These are phyloP conservation scores for Hoplodrina ambigua DNA, from an alignment of 2,888 invertebrate species.

Conservation along the genomic window DNA sequence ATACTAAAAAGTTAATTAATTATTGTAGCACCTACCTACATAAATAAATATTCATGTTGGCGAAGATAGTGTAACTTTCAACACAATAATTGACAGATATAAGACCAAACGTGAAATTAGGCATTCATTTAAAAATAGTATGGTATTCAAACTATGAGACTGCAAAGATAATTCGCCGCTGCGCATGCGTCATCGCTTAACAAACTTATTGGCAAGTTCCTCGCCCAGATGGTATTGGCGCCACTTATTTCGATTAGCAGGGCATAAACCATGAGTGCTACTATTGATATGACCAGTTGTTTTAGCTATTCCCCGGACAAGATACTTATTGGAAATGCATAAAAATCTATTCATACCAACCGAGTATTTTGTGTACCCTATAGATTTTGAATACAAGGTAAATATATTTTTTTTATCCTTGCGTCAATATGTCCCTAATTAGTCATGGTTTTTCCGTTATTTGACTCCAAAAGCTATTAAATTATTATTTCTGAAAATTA, in stretches of 20 bases:
- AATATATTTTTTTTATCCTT: not conserved
- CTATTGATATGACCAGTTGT: conserved; percentile 31
- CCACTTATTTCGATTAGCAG: conserved; percentile 37
- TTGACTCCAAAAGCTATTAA: not conserved
- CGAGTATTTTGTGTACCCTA: not conserved
- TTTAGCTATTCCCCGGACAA: conserved; percentile 31
- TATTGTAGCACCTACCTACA: too few relatives aligned
- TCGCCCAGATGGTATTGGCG: conserved; percentile 37
- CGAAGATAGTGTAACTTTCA: not conserved
- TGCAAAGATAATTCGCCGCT: not conserved
- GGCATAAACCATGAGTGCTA: conserved; percentile 21
- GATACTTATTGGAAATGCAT: conserved; percentile 32
- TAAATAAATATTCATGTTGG: too few relatives aligned
- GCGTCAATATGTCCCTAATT: not conserved
- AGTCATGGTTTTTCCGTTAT: conserved; percentile 21
- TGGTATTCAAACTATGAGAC: not conserved
- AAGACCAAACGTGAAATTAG: not conserved
- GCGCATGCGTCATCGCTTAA: conserved; percentile 34
- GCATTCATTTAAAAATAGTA: not conserved
- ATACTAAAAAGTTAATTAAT: too few relatives aligned
- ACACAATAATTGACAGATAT: not conserved
- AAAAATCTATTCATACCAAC: conserved; percentile 1
- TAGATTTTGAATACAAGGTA: not conserved
- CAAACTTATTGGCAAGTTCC: conserved; percentile 21
- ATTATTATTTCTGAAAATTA: conserved; percentile 8